A percentile compares a stretch with the other conserved stretches of the same genome.
Conservation (phyloP, 2,888 invertebrate genomes). For the Ophioninae sp. region DNA sequence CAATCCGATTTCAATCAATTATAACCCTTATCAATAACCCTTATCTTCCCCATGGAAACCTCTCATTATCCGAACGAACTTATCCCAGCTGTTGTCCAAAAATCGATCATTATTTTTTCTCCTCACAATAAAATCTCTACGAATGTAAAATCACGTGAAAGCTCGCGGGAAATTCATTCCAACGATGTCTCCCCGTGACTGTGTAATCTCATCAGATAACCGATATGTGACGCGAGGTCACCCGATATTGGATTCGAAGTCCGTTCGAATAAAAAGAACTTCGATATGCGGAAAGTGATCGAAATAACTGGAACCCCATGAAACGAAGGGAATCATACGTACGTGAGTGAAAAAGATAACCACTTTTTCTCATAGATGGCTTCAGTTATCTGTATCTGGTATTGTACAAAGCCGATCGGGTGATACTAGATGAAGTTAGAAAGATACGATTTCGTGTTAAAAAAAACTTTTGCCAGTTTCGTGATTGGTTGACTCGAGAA, state of each 20-base stretch:
- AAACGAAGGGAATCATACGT: background rate
- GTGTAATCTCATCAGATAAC: background rate
- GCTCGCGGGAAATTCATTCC: background rate
- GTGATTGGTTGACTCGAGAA: too few relatives aligned
- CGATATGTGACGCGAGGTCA: background rate
- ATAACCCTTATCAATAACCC: too few relatives aligned
- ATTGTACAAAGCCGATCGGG: too few relatives aligned
- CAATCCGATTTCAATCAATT: too few relatives aligned
- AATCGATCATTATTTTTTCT: background rate
- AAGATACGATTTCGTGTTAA: too few relatives aligned
- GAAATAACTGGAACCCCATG: slow-evolving; percentile 35
- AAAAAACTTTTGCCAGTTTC: too few relatives aligned
- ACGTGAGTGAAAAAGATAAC: slow-evolving; percentile 32
- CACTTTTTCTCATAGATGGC: too few relatives aligned
- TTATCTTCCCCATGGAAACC: too few relatives aligned
- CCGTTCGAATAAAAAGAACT: background rate
- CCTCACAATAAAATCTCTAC: background rate
- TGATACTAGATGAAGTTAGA: too few relatives aligned
- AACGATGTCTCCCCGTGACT: background rate
- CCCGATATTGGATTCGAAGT: background rate
- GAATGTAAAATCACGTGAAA: background rate
- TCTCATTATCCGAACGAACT: too few relatives aligned
- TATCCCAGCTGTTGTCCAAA: too few relatives aligned
- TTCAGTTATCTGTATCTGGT: too few relatives aligned
- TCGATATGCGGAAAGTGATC: slow-evolving; percentile 29